Base-by-base conservation (phyloP, 2,113 vertebrate species). In the Malaclemys terrapin region DNA sequence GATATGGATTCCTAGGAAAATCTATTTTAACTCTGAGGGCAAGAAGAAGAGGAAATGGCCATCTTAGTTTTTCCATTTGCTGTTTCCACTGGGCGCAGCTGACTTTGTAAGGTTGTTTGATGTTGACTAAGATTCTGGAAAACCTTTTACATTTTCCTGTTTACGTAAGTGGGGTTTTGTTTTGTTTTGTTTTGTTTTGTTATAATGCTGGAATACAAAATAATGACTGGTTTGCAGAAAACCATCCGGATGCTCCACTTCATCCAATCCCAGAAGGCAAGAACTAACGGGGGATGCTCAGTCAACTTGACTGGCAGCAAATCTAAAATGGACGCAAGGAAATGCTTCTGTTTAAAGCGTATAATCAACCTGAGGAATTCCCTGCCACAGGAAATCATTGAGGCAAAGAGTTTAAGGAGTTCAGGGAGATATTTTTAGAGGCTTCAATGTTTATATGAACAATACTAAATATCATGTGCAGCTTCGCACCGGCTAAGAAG, bases 311-410 rank as follows among this genome's bases (percentile, higher is more conserved):
- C 86, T 95, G 86, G 86, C 84, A 97, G 84, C 31, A 82, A 93
- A 96, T 87, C 95, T 91, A 93, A 97, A 97, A 96, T 94, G 91
- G 87, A 78, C 90, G 47, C 85, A 94, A 97, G 96, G 84, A 98
- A 96, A 97, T 91, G 38, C n/a, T 96, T 94, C 81, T 88, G n/a
- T 91, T 89, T 87, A 90, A 95, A 97, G 62, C 94, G 54, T 95
- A 94, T 97, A 95, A 97, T 97, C 92, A 90, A 52, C 80, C 93
- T 53, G 49, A 97, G 92, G 93, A 96, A 95, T 95, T 92, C 97
- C 93, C 93, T 96, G 88, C 82, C 95, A 94, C 91, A 96, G 93
- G 88, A 97, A 97, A 89, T 83, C 42, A 89, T 84, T 93, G 93
- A 97, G 89, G 87, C 86, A 85, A 90, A 85, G 81, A 90, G 82